phyloP scores from a whole-genome alignment of 64 coral and sea anemone genomes.

The Exaiptasia diaphana region DNA sequence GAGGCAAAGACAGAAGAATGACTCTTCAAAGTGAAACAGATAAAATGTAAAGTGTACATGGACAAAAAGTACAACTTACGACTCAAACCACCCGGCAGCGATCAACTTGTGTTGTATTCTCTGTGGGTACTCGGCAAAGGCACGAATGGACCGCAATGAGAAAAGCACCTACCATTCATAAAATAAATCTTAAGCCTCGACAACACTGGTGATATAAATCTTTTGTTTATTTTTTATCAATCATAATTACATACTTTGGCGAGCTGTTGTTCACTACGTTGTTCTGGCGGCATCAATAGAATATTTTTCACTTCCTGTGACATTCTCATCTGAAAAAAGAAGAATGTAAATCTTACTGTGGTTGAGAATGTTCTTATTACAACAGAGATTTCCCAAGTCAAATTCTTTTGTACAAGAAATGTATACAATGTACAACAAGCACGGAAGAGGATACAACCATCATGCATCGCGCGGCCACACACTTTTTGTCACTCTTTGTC shows the following conservation, averaged over 20 bases:
- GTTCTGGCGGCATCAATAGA: conserved; percentile 62
- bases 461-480: too few species aligned
- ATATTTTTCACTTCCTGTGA: conserved; percentile 83
- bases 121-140: conserved; percentile 96
- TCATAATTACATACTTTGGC: conserved; percentile 95
- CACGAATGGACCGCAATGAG: conserved; percentile 73
- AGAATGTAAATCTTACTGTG: too few species aligned
- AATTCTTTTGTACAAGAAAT: too few species aligned
- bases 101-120: conserved; percentile 92
- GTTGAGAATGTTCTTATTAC: too few species aligned
- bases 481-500: too few species aligned
- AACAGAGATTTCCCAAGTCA: too few species aligned
- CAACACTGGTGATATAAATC: too few species aligned
- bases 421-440: too few species aligned
- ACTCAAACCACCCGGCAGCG: conserved; percentile 83
- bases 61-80: conserved; percentile 56
- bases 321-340: conserved; percentile 87
- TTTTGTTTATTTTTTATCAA: too few species aligned
- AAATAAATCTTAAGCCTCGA: not conserved
- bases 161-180: conserved; percentile 92
- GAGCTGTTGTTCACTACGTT: conserved; percentile 71
- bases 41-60: not conserved
- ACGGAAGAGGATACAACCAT: too few species aligned
- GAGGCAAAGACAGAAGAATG: not conserved
- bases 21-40: not conserved